Evolutionary conservation across 53 echinoderm and acorn worm genomes (phyloP), one percentile per base, ranked within the genome.

Genomic region (Paracentrotus lividus): DNA sequence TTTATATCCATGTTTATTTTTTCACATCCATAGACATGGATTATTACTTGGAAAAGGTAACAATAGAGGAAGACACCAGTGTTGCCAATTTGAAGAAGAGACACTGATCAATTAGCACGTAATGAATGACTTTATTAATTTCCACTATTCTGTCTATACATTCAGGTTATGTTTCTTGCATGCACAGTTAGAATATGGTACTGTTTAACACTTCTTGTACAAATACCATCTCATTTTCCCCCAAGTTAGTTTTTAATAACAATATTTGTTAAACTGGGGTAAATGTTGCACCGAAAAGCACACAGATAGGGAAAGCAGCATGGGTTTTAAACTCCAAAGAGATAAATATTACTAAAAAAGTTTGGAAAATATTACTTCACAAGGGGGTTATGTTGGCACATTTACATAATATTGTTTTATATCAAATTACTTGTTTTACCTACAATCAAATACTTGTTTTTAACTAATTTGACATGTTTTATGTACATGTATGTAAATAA

Each of bases 401-500:
- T 32, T 40, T 38, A 18, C 38, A 72, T 8, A 40, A 72, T 0
- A 20, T 32, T 32, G 67, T 33, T 67, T 9, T 20, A 20, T 67
- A 2, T 4, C 14, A 32, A 31, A n/a, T 67, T 67, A 8, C 12
- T 51, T 51, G 6, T 51, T 51, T 51, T 51, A 51, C 51, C 6
- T 51, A 51, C 67, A 67, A 67, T 34, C 24, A 5, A 67, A 32
- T 67, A 24, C 20, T 20, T 20, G 26, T 40, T 29, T 20, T 72
- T 6, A 72, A 40, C 72, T n/a, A 26, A 27, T 47, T 47, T 27
- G 47, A 81, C 45, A 47, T 81, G 81, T 78, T 45, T 67, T 47
- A 32, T 78, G 81, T 81, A 81, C 49, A 81, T 81, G 81, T 81
- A 45, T 81, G 81, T 81, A 81, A 81, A 81, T 81, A 81, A 24